phyloP scores from a whole-genome alignment of 2,888 invertebrate species.

The Calliopum simillimum region DNA sequence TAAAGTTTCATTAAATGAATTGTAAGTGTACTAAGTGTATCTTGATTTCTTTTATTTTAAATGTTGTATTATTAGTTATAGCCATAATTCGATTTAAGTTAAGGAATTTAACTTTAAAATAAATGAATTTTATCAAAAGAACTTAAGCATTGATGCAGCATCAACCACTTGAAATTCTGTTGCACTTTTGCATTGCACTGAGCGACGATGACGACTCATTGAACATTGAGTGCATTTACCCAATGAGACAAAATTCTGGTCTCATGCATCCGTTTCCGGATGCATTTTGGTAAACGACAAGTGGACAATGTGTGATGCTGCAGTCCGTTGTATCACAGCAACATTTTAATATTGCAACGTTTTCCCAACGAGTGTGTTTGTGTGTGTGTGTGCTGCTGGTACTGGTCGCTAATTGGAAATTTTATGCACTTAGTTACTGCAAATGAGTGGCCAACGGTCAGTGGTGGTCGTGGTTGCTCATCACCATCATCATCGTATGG shows the following conservation, averaged over 20 bases:
- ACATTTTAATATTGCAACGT: too few relatives aligned
- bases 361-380: too few relatives aligned
- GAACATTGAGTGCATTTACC: slow-evolving; percentile 1
- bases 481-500: not conserved
- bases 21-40: too few relatives aligned
- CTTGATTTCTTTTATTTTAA: too few relatives aligned
- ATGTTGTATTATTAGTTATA: too few relatives aligned
- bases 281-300: not conserved
- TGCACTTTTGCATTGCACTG: too few relatives aligned
- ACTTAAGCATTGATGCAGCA: too few relatives aligned
- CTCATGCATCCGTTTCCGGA: slow-evolving; percentile 6
- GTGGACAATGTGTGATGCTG: not conserved
- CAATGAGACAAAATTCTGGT: slow-evolving; percentile 10
- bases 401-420: slow-evolving; percentile 43
- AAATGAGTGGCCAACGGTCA: slow-evolving; percentile 38
- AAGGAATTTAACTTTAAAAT: too few relatives aligned
- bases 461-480: not conserved
- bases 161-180: too few relatives aligned
- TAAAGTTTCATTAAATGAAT: too few relatives aligned
- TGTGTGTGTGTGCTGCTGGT: not conserved
- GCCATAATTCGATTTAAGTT: too few relatives aligned
- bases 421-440: slow-evolving; percentile 43
- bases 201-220: slow-evolving; percentile 2
- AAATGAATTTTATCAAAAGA: too few relatives aligned
- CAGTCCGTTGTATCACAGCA: not conserved